Evolutionary conservation across 2,113 vertebrate genomes (phyloP), one percentile per base, ranked within the genome.

Genomic region (Rhineura floridana): DNA sequence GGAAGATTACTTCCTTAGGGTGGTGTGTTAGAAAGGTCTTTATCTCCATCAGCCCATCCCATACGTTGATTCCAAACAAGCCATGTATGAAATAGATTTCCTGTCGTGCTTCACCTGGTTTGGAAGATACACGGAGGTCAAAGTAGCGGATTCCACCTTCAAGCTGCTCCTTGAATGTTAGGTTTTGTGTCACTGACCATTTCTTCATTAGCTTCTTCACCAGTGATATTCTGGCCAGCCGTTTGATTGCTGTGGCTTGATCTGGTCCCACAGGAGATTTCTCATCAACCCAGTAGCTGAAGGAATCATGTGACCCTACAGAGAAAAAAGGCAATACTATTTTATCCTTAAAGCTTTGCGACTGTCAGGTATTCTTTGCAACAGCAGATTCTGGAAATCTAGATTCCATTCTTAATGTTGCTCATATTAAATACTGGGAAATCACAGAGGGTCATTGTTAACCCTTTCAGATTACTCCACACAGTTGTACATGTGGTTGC

Each of bases 1-100:
- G 93, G 91, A 99, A 98, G 87, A 99, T 93, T 0, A 98, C 96
- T 97, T 99, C 96, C 78, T 93, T 97, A 23, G 94, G 96, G 91
- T 99, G 98, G 83, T 96, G 93, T 13, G 93, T 93, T 33, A 99
- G 96, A 91, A 99, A 99, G 0, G 86, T 91, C 89, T 98, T 97
- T 0, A 99, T 99, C 93, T 99, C 98, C 85, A 93, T 93, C 90
- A 99, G 95, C 3, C 99, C 98, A 19, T 99, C 98, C 73, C 96
- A 96, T 81, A 99, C 99, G 94, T 94, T 98, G 95, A 98, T 98
- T 84, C 98, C 98, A 94, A 99, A 99, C 80, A 99, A 97, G 15
- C 98, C 99, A 0, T 99, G 99, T 92, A 99, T 99, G 94, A 99
- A 99, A 90, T 98, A 99, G 85, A 98, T 98, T 92, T 99, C 99